These are phyloP conservation scores for Rousettus leschenaultii DNA, from an alignment of 2,113 vertebrate genomes.

Conservation along the genomic window DNA sequence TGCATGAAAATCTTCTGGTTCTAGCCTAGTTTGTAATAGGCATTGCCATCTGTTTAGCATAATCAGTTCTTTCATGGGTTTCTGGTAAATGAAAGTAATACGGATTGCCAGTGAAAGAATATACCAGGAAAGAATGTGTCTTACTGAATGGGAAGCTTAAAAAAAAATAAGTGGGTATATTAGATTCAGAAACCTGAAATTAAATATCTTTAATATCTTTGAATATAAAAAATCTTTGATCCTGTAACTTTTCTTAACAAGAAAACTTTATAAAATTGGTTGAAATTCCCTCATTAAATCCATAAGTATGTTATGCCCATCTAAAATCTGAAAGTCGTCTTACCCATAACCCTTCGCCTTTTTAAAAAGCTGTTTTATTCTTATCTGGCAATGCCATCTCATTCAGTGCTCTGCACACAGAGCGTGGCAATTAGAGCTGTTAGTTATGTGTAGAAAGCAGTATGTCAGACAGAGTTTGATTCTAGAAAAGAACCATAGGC, in stretches of 20 bases:
- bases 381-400: background rate
- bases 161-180: background rate
- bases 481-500: background rate
- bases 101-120: background rate
- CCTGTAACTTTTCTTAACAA: background rate
- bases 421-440: background rate
- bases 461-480: background rate
- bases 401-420: background rate
- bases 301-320: background rate
- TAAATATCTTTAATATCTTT: background rate
- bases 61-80: background rate
- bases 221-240: background rate
- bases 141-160: background rate
- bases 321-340: conserved; percentile 6
- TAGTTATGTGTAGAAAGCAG: background rate
- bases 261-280: background rate
- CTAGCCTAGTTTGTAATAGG: background rate
- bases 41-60: background rate
- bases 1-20: background rate
- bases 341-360: background rate
- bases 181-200: background rate
- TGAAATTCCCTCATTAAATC: background rate
- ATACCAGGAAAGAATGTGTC: background rate
- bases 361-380: background rate
- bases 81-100: background rate